Base-by-base conservation (phyloP, 23 tunicate species). In the Styela plicata region DNA sequence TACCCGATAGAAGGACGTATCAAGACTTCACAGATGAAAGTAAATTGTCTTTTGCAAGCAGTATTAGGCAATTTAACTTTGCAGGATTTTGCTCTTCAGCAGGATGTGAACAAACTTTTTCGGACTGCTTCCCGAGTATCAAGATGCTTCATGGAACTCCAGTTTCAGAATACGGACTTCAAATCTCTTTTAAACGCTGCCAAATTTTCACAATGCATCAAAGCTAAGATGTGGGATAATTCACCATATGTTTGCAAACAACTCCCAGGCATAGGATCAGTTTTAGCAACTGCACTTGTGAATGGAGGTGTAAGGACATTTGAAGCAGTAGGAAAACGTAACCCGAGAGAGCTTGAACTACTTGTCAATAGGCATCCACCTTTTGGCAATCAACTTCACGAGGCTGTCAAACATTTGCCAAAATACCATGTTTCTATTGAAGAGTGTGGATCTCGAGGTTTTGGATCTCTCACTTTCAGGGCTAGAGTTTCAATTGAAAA, bases 11-110 rank as follows among this genome's bases (percentile, higher is more conserved):
- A 53, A 20, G 90, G 96, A 1, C 69, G 71, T 24, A 90, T 90
- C 24, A 90, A 90, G 82, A 90, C 89, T 32, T 70, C 87, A 28
- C 82, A 68, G 57, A 90, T 90, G 96, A 90, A 90, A 83, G 96
- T 90, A n/a, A 90, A 70, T 74, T 90, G 96, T 67, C 69, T 90
- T 70, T 18, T 90, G 1, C 96, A 90, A 78, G 85, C 96, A 20
- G 88, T 88, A 16, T 76, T 90, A 36, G 96, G 96, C 26, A 85
- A 85, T 26, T 69, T 90, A 2, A 70, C 34, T 35, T 36, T 90
- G n/a, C 96, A 90, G 31, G 96, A 90, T 53, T 90, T 90, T 66
- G 71, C 90, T 1, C 63, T 90, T 25, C 63, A 84, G n/a, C 96
- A 90, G 70, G 96, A 90, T 82, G 81, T 90, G 28, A 90, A 80